phyloP scores from a whole-genome alignment of 2,113 vertebrate species.

The Colossoma macropomum region DNA sequence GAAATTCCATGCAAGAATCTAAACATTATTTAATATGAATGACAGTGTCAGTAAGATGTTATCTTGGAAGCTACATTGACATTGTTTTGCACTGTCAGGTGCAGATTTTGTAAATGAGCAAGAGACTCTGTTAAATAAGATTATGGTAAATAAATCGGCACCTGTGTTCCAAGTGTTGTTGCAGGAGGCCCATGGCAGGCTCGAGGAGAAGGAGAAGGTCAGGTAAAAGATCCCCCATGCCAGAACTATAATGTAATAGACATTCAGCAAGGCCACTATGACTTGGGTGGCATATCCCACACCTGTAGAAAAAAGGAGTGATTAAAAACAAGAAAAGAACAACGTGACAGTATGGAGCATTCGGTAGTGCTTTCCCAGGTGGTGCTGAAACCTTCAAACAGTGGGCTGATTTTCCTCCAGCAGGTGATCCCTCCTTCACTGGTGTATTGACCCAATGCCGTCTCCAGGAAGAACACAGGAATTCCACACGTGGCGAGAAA shows the following conservation, averaged over 20 bases:
- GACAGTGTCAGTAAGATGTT: not conserved
- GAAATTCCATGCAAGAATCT: slow-evolving; percentile 80
- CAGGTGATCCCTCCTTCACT: slow-evolving; percentile 91
- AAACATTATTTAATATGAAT: slow-evolving; percentile 62
- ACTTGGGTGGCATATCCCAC: slow-evolving; percentile 94
- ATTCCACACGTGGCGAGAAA: slow-evolving; percentile 95
- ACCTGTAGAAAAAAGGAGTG: slow-evolving; percentile 68
- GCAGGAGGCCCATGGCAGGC: slow-evolving; percentile 93
- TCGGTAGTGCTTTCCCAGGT: not conserved
- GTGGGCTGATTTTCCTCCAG: slow-evolving; percentile 91
- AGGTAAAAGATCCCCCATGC: slow-evolving; percentile 96
- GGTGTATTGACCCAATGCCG: slow-evolving; percentile 91
- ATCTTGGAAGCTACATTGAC: not conserved
- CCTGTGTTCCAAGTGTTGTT: slow-evolving; percentile 94
- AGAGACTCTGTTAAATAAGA: not conserved
- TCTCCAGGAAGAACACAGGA: slow-evolving; percentile 92
- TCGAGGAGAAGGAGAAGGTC: slow-evolving; percentile 86
- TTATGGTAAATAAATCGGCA: slow-evolving; percentile 51
- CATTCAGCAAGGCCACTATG: slow-evolving; percentile 86
- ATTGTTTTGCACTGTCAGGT: not conserved
- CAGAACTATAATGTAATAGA: slow-evolving; percentile 94
- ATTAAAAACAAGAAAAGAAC: not conserved
- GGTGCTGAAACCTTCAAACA: slow-evolving; percentile 88
- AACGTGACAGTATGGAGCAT: not conserved
- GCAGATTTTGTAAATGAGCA: not conserved